Evolutionary conservation across 2,888 invertebrate genomes (phyloP).

Genomic region (Nudaria mundana): DNA sequence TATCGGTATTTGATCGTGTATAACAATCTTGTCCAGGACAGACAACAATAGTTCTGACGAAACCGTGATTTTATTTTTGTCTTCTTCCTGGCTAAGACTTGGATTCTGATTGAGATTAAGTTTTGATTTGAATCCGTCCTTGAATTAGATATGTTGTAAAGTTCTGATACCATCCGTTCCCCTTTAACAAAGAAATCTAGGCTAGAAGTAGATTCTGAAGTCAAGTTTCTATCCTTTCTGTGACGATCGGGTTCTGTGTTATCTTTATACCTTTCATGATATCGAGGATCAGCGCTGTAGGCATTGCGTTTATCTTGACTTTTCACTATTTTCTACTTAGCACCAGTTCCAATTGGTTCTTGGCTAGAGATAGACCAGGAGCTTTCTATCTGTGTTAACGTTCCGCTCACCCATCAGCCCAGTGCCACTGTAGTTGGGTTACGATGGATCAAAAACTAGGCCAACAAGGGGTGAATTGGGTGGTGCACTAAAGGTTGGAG

Average conservation of each 20-base stretch:
- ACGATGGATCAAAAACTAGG: constrained; percentile 68
- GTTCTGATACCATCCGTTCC: constrained; percentile 82
- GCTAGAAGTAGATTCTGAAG: constrained; percentile 77
- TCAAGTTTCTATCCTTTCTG: constrained; percentile 60
- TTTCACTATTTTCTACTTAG: constrained; percentile 74
- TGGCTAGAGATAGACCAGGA: constrained; percentile 65
- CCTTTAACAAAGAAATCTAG: constrained; percentile 82
- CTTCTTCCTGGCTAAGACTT: constrained; percentile 58
- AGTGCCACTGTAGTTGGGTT: constrained; percentile 58
- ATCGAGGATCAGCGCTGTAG: constrained; percentile 59
- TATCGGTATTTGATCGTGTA: constrained; percentile 75
- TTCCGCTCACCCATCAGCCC: constrained; percentile 58
- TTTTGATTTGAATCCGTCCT: constrained; percentile 56
- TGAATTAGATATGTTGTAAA: constrained; percentile 76
- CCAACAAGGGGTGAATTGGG: constrained; percentile 73
- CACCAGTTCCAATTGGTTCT: constrained; percentile 74
- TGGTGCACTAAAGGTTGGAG: constrained; percentile 71
- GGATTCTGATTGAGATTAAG: constrained; percentile 51
- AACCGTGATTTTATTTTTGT: constrained; percentile 55
- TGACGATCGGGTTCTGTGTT: constrained; percentile 57
- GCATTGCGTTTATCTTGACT: constrained; percentile 66
- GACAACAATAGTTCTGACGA: constrained; percentile 65
- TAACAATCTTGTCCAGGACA: constrained; percentile 69
- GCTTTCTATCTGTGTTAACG: constrained; percentile 53
- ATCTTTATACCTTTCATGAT: constrained; percentile 67